These are phyloP conservation scores for Macrosteles quadrilineatus DNA, from an alignment of 1,140 invertebrate genomes.

Conservation along the genomic window DNA sequence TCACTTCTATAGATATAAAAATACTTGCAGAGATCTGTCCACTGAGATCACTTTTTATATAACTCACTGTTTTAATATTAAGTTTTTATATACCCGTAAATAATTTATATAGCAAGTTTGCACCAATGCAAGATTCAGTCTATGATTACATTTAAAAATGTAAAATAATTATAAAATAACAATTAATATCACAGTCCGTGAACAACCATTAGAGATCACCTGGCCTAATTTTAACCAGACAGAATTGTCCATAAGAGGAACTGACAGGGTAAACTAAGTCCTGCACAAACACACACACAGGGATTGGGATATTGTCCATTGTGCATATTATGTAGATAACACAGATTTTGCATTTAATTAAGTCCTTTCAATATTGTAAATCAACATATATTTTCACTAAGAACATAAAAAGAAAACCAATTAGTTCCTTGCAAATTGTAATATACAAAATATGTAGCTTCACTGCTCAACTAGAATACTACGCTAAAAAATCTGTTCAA, in stretches of 20 bases:
- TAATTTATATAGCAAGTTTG: too few species aligned
- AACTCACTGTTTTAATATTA: too few species aligned
- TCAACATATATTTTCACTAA: background rate
- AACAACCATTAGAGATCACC: background rate
- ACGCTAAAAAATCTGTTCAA: background rate
- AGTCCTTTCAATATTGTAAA: too few species aligned
- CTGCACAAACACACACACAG: background rate
- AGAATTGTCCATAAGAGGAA: background rate
- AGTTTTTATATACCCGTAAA: too few species aligned
- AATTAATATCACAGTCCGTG: conserved; percentile 7
- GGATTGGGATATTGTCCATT: background rate
- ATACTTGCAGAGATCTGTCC: too few species aligned
- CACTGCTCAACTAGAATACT: background rate
- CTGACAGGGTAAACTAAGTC: background rate
- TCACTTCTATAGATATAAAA: too few species aligned
- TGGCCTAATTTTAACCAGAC: background rate
- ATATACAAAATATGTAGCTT: background rate
- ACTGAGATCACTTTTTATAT: too few species aligned
- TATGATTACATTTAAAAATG: too few species aligned
- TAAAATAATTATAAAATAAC: background rate
- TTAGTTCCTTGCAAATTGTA: background rate
- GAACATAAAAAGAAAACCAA: background rate
- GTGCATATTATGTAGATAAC: too few species aligned
- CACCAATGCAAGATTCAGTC: too few species aligned
- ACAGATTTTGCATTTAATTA: too few species aligned